Evolutionary conservation across 92 coral and sea anemone species (phyloP).

Genomic region (Metridium senile): DNA sequence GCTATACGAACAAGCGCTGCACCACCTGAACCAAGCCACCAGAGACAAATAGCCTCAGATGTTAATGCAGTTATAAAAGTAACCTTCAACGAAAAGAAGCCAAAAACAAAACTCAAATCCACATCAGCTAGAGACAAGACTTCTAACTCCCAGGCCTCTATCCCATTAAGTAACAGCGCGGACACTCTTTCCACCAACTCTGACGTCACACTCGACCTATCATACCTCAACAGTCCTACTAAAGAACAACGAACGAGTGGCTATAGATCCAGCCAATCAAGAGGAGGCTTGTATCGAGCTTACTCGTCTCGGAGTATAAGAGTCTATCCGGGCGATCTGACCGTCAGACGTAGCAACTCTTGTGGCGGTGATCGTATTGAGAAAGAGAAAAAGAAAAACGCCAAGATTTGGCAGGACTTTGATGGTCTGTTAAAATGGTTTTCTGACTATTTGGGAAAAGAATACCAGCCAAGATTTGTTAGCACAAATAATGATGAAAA

Average conservation of each 20-base stretch:
- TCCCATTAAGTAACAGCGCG: neutral
- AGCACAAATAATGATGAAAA: neutral
- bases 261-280: conserved; percentile 4
- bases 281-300: conserved; percentile 7
- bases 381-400: conserved; percentile 17
- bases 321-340: conserved; percentile 1
- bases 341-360: conserved; percentile 14
- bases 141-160: neutral
- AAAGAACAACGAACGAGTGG: conserved; percentile 8
- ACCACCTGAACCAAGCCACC: neutral
- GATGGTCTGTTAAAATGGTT: conserved; percentile 71
- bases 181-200: conserved; percentile 12
- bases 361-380: neutral
- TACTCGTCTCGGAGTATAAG: conserved; percentile 17
- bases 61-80: conserved; percentile 11
- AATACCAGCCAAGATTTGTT: conserved; percentile 41
- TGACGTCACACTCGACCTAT: conserved; percentile 4
- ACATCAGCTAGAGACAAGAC: neutral
- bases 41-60: neutral
- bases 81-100: neutral
- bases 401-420: conserved; percentile 66
- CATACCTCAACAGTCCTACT: neutral
- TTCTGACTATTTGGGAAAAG: conserved; percentile 45
- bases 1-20: neutral
- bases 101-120: neutral